Evolutionary conservation across 2,797 vertebrate genomes (phyloP).

Genomic region (Pagetopsis macropterus): DNA sequence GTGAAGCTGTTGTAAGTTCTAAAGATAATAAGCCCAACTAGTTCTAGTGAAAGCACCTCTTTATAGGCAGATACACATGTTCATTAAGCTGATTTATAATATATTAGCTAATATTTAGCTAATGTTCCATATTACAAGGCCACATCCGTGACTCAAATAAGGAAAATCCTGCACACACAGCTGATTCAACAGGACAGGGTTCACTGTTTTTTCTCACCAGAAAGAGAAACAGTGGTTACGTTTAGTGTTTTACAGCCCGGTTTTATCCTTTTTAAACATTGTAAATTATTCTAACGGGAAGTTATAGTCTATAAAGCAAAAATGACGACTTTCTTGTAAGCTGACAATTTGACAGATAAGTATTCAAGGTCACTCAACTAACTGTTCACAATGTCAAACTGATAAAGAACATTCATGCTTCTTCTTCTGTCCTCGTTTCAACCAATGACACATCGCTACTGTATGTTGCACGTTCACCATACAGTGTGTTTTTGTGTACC

Average conservation of each 20-base stretch:
- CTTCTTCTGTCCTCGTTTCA: background rate
- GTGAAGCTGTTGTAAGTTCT: background rate
- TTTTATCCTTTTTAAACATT: conserved; percentile 44
- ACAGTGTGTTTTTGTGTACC: background rate
- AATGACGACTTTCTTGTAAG: background rate
- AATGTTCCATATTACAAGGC: background rate
- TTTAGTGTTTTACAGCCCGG: conserved; percentile 28
- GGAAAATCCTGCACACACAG: conserved; percentile 48
- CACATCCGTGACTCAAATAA: conserved; percentile 32
- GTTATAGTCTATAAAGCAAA: background rate
- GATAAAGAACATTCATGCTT: background rate
- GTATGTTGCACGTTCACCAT: background rate
- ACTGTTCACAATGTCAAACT: background rate
- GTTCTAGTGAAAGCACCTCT: conserved; percentile 36
- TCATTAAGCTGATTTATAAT: background rate
- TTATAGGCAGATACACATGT: background rate
- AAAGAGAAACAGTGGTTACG: background rate
- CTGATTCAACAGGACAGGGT: conserved; percentile 61
- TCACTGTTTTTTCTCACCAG: conserved; percentile 41
- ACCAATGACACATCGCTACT: background rate
- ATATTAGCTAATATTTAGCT: background rate
- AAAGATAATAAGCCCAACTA: background rate
- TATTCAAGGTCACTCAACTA: background rate
- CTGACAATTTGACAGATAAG: background rate
- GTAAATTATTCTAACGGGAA: background rate